These are phyloP conservation scores for Oophaga pumilio DNA, from an alignment of 2,113 vertebrate species.

Conservation along the genomic window DNA sequence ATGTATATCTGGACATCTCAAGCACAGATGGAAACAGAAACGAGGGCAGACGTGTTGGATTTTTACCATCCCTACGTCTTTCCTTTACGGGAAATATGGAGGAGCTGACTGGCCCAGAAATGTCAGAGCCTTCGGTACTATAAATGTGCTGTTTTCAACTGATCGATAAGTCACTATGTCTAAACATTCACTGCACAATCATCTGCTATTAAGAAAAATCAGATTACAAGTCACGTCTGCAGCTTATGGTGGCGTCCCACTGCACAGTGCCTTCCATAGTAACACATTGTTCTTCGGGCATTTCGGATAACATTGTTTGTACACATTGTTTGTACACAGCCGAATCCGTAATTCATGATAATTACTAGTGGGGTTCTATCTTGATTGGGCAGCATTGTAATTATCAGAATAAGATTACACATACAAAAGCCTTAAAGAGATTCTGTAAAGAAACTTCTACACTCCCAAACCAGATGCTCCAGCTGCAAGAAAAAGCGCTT, in stretches of 20 bases:
- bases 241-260: too few relatives aligned
- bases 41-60: too few relatives aligned
- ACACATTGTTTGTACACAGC: constrained; percentile 1
- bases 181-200: background rate
- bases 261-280: background rate
- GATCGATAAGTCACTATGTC: background rate
- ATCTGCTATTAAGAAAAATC: background rate
- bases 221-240: background rate
- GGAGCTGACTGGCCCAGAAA: too few relatives aligned
- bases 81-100: too few relatives aligned
- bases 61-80: too few relatives aligned
- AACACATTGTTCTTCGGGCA: constrained; percentile 5
- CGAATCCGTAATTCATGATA: constrained; percentile 2
- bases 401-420: background rate
- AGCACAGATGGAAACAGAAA: too few relatives aligned
- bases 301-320: constrained; percentile 14
- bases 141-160: too few relatives aligned
- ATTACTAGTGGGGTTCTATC: background rate
- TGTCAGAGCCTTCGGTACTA: too few relatives aligned
- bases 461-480: too few relatives aligned
- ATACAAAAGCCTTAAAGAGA: background rate
- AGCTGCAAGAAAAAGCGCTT: too few relatives aligned
- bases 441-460: too few relatives aligned
- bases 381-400: background rate
- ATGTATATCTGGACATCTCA: too few relatives aligned